Evolutionary conservation across 1,140 invertebrate species (phyloP), one percentile per base, ranked within the genome.

Genomic region (Teleopsis dalmanni): DNA sequence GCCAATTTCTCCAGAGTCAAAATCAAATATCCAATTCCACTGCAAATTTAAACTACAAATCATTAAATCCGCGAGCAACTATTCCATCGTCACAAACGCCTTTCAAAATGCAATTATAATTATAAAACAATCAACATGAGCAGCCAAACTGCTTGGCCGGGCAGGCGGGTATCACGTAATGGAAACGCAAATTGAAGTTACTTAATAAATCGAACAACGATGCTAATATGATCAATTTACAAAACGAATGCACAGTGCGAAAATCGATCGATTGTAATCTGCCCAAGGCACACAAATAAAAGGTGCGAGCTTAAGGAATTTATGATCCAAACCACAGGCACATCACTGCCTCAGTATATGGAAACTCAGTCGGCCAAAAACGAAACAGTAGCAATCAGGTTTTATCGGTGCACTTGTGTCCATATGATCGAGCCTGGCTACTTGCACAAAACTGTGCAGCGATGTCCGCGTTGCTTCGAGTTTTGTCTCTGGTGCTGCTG

Each of bases 151-250:
- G 22, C 41, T 31, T 43, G 41, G 41, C 41, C 41, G 18, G 46
- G 50, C 58, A 62, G 62, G 62, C 59, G 61, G 57, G 57, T 58
- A 56, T 53, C 46, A 54, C 57, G 64, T 58, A 62, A 64, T 59
- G 55, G 48, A 58, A 62, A 67, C 64, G 64, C 64, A 67, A 67
- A 67, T 67, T 67, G 64, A 67, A 65, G 64, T 67, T 64, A 64
- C 64, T 67, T 67, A 67, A 67, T 67, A 67, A 67, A 65, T 66
- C 64, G 64, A 64, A 66, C 61, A 66, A 67, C 64, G 61, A 52
- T 67, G 64, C 60, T 66, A 67, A 67, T 67, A 61, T 62, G 61
- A 58, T 59, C 64, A 62, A 67, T 66, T 67, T 67, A 66, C 60
- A 50, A 50, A 44, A 50, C 37, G 42, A 42, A 42, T 42, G 35